These are phyloP conservation scores for Gambusia affinis DNA, from an alignment of 2,113 vertebrate species.

Conservation along the genomic window DNA sequence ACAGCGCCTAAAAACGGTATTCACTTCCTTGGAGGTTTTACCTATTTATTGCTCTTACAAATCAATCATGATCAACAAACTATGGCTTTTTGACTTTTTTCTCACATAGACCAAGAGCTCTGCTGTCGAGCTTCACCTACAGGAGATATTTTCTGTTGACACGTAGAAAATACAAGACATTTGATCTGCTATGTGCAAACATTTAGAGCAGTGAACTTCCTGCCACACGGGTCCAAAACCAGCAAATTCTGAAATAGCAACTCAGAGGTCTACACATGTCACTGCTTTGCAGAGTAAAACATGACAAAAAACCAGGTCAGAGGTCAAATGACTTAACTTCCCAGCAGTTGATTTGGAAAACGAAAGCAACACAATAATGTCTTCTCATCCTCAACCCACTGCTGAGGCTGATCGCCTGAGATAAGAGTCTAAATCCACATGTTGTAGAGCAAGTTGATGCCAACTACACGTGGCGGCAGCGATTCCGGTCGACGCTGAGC, in stretches of 20 bases:
- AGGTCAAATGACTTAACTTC: background rate
- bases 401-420: background rate
- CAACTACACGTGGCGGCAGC: background rate
- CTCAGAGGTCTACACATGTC: background rate
- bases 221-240: background rate
- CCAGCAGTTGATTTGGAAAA: conserved; percentile 6
- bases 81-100: no score
- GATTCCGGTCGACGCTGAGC: background rate
- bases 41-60: no score
- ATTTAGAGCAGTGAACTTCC: background rate
- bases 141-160: background rate
- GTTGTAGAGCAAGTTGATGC: background rate
- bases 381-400: no score
- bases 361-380: background rate
- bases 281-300: background rate
- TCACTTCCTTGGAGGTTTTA: no score
- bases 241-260: background rate
- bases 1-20: no score
- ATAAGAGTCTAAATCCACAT: background rate
- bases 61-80: no score
- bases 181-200: background rate
- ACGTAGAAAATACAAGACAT: background rate
- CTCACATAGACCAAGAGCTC: background rate
- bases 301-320: background rate
- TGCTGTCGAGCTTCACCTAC: background rate